A percentile compares a stretch with the other conserved stretches of the same genome.
Evolutionary conservation across 1,140 invertebrate species (phyloP).

Genomic region (Eurosta solidaginis): DNA sequence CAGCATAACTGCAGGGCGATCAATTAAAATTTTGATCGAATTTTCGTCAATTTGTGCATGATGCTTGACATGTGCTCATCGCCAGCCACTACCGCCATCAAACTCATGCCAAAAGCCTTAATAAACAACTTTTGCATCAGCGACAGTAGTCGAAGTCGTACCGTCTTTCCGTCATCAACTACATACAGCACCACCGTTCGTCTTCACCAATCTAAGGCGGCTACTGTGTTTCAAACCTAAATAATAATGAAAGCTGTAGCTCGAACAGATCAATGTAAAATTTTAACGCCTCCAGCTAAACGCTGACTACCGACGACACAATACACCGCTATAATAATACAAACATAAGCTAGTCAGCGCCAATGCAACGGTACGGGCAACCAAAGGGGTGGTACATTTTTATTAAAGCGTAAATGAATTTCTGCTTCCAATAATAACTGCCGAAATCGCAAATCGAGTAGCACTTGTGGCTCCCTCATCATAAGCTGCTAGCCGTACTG

Average conservation of each 20-base stretch:
- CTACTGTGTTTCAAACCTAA: not conserved
- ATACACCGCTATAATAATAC: slow-evolving; percentile 10
- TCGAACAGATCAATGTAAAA: slow-evolving; percentile 29
- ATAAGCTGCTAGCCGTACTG: no score
- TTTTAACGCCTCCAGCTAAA: slow-evolving; percentile 32
- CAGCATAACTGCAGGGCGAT: slow-evolving; percentile 59
- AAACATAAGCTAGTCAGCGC: not conserved
- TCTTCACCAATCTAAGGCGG: not conserved
- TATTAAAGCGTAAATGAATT: slow-evolving; percentile 61
- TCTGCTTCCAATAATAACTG: slow-evolving; percentile 38
- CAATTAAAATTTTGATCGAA: slow-evolving; percentile 61
- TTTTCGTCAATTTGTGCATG: slow-evolving; percentile 56
- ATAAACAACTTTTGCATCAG: slow-evolving; percentile 9
- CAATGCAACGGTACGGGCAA: not conserved
- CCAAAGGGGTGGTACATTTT: slow-evolving; percentile 39
- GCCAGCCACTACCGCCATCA: not conserved
- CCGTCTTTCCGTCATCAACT: not conserved
- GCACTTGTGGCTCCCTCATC: slow-evolving; percentile 25
- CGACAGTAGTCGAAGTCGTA: not conserved
- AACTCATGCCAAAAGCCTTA: not conserved
- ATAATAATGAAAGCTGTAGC: slow-evolving; percentile 19
- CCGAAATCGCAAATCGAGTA: slow-evolving; percentile 34
- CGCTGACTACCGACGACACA: not conserved
- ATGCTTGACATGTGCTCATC: slow-evolving; percentile 54
- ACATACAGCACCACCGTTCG: not conserved